These are phyloP conservation scores for Labrus mixtus DNA, from an alignment of 2,113 vertebrate genomes.

Conservation along the genomic window DNA sequence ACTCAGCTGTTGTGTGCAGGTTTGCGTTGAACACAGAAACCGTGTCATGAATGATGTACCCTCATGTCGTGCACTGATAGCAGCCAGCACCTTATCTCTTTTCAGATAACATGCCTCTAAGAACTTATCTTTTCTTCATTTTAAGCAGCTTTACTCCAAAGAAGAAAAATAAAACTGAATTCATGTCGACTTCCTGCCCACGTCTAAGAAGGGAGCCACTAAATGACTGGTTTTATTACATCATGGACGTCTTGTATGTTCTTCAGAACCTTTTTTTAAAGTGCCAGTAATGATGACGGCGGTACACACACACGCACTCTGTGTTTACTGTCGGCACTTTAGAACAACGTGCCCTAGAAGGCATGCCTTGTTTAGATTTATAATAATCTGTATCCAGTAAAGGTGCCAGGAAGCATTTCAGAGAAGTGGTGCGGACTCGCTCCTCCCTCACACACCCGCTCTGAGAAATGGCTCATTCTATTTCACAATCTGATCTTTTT, in stretches of 20 bases:
- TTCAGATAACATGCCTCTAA: neutral
- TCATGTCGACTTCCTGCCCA: no score
- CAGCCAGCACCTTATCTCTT: neutral
- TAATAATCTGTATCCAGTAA: neutral
- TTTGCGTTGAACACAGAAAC: neutral
- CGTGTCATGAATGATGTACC: no score
- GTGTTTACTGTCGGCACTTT: constrained; percentile 18
- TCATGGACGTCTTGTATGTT: neutral
- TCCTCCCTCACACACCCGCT: neutral
- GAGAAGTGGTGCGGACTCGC: neutral
- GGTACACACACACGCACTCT: neutral
- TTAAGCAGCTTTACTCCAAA: neutral
- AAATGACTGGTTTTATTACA: neutral
- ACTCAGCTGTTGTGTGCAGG: neutral
- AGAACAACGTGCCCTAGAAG: neutral
- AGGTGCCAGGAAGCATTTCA: neutral
- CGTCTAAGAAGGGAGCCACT: neutral
- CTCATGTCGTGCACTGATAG: neutral
- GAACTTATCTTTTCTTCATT: neutral
- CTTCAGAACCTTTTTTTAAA: neutral
- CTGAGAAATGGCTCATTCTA: neutral
- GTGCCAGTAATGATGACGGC: neutral
- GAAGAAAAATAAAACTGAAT: neutral
- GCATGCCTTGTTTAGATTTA: neutral
- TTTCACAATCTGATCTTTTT: constrained; percentile 5